phyloP scores from a whole-genome alignment of 2,113 vertebrate species.

The Ranitomeya imitator region DNA sequence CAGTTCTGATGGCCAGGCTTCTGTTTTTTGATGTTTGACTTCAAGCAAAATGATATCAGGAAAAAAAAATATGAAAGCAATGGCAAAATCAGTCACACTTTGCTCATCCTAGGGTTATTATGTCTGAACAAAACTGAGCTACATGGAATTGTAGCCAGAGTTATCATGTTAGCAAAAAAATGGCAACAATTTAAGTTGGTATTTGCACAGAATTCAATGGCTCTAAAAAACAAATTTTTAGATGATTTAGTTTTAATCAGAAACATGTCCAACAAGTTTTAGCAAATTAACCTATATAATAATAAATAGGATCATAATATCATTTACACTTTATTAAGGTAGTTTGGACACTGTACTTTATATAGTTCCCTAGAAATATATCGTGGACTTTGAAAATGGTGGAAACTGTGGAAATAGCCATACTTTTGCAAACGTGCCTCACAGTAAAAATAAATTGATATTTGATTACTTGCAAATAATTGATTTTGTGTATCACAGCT shows the following conservation, averaged over 20 bases:
- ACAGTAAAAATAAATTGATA: no score
- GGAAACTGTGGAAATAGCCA: no score
- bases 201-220: constrained; percentile 10
- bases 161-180: constrained; percentile 22
- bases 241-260: not conserved
- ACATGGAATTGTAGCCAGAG: not conserved
- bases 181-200: not conserved
- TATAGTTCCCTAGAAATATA: no score
- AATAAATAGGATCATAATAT: no score
- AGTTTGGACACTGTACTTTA: no score
- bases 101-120: constrained; percentile 38
- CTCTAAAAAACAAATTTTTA: not conserved
- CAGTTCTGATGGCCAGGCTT: constrained; percentile 19
- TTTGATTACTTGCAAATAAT: no score
- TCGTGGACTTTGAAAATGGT: no score
- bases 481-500: no score
- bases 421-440: no score
- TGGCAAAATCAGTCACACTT: constrained; percentile 29
- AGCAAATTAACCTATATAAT: not conserved
- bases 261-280: not conserved
- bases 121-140: constrained; percentile 1
- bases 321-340: no score
- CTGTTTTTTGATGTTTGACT: constrained; percentile 47
- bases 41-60: constrained; percentile 45
- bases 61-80: constrained; percentile 39